These are phyloP conservation scores for Ceratitis capitata DNA, from an alignment of 1,140 invertebrate species.

Conservation along the genomic window DNA sequence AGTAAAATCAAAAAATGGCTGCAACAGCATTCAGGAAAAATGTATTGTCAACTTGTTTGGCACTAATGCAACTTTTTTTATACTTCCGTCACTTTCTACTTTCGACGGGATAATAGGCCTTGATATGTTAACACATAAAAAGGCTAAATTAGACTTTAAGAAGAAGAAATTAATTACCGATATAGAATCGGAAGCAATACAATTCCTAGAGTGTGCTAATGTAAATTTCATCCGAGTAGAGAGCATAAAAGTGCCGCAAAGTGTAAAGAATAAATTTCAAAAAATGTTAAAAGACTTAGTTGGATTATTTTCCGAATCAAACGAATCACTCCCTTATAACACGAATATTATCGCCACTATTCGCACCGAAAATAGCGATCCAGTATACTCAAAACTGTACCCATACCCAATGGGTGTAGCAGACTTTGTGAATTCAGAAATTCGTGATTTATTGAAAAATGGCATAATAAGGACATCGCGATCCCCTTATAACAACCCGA, in stretches of 20 bases:
- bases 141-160: slow-evolving; percentile 14
- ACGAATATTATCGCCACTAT: slow-evolving; percentile 41
- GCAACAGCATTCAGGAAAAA: slow-evolving; percentile 39
- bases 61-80: slow-evolving; percentile 31
- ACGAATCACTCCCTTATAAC: slow-evolving; percentile 37
- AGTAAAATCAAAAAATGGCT: slow-evolving; percentile 42
- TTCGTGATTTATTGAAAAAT: too few species aligned
- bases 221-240: slow-evolving; percentile 33
- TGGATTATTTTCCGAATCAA: neutral
- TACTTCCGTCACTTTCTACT: neutral
- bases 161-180: neutral
- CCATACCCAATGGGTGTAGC: too few species aligned
- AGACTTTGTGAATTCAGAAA: too few species aligned
- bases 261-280: neutral
- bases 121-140: neutral
- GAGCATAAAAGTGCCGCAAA: neutral
- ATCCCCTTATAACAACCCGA: neutral
- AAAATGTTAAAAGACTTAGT: neutral
- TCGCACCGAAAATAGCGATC: slow-evolving; percentile 21
- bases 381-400: too few species aligned
- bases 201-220: too few species aligned
- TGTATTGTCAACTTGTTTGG: slow-evolving; percentile 39
- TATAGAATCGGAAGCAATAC: neutral
- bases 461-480: neutral
- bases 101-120: too few species aligned